phyloP scores from a whole-genome alignment of 2,797 vertebrate genomes.

The Anableps anableps region DNA sequence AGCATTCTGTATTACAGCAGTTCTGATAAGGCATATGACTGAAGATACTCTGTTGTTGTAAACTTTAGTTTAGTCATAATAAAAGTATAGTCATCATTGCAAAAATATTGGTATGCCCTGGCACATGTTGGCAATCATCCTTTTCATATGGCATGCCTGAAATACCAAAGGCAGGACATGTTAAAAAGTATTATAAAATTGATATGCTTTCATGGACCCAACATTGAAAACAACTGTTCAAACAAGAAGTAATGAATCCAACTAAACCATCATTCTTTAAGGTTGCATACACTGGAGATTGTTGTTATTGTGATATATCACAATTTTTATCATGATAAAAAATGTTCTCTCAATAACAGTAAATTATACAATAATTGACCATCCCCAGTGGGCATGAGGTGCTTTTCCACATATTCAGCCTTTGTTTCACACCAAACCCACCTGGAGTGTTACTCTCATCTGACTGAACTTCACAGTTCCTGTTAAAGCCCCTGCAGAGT shows the following conservation, averaged over 20 bases:
- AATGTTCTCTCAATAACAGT: neutral
- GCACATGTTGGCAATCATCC: neutral
- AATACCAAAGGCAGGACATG: neutral
- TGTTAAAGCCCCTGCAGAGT: neutral
- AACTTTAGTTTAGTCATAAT: too few relatives aligned
- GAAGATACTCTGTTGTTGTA: too few relatives aligned
- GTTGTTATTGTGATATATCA: neutral
- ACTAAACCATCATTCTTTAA: neutral
- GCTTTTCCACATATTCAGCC: too few relatives aligned
- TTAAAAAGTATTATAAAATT: neutral
- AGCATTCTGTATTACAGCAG: too few relatives aligned
- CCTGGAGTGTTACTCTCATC: neutral
- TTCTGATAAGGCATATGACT: too few relatives aligned
- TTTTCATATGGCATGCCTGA: neutral
- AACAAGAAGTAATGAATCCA: neutral
- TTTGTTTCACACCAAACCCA: too few relatives aligned
- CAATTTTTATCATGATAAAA: neutral
- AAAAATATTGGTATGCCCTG: neutral
- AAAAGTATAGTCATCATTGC: too few relatives aligned
- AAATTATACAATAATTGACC: neutral
- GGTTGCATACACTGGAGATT: neutral
- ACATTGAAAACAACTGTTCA: neutral
- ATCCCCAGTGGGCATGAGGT: too few relatives aligned
- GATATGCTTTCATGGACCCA: neutral
- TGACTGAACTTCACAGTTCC: neutral